Evolutionary conservation across 2,113 vertebrate species (phyloP).

Genomic region (Speoplatyrhinus poulsoni): DNA sequence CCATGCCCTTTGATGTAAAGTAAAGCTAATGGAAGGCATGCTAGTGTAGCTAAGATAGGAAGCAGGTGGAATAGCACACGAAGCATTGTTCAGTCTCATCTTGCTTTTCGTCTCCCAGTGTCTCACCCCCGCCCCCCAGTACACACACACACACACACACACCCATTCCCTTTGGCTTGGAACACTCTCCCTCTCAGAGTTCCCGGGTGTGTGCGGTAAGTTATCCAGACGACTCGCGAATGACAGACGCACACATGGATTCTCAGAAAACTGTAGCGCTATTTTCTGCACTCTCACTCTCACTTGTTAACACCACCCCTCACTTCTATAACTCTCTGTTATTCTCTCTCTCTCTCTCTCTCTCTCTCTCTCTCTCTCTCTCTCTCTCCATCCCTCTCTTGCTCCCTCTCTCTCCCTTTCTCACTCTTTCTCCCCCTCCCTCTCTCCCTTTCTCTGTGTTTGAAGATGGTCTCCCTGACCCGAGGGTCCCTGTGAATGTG

Average conservation of each 20-base stretch:
- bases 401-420: too few relatives aligned
- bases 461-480: slow-evolving; percentile 38
- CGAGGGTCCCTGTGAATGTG: slow-evolving; percentile 28
- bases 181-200: slow-evolving; percentile 17
- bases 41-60: slow-evolving; percentile 19
- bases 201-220: slow-evolving; percentile 31
- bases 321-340: neutral
- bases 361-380: slow-evolving; percentile 4
- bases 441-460: neutral
- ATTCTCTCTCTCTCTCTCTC: neutral
- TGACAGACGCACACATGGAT: slow-evolving; percentile 48
- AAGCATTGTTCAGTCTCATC: slow-evolving; percentile 35
- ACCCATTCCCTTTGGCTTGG: neutral
- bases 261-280: slow-evolving; percentile 52
- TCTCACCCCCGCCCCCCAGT: slow-evolving; percentile 5
- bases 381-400: slow-evolving; percentile 10
- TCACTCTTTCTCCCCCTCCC: neutral
- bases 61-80: neutral
- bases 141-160: too few relatives aligned
- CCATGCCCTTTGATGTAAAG: slow-evolving; percentile 9
- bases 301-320: slow-evolving; percentile 33
- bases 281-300: slow-evolving; percentile 51
- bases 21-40: slow-evolving; percentile 23
- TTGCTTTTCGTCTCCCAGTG: slow-evolving; percentile 32
- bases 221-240: slow-evolving; percentile 49